Evolutionary conservation across 2,888 invertebrate species (phyloP).

Genomic region (Kuschelorhynchus macadamiae): DNA sequence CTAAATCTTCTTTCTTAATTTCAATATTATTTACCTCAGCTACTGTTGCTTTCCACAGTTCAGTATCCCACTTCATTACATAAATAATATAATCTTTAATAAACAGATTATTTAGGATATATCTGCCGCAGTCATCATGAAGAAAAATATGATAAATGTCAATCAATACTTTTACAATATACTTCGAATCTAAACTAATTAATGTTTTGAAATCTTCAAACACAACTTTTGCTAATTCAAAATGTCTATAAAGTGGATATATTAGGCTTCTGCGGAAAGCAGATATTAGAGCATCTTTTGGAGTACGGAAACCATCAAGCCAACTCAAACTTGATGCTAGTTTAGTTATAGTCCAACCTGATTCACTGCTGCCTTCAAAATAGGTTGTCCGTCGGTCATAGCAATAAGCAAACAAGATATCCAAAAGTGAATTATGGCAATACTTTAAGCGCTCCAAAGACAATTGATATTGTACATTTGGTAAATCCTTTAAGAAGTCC

Average conservation of each 20-base stretch:
- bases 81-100: slow-evolving; percentile 90
- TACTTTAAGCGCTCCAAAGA: slow-evolving; percentile 66
- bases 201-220: slow-evolving; percentile 78
- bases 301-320: slow-evolving; percentile 78
- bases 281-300: slow-evolving; percentile 75
- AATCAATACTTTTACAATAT: slow-evolving; percentile 81
- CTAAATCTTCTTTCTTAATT: slow-evolving; percentile 63
- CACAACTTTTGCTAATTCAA: slow-evolving; percentile 77
- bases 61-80: slow-evolving; percentile 78
- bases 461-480: slow-evolving; percentile 82
- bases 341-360: slow-evolving; percentile 89
- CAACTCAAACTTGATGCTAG: slow-evolving; percentile 86
- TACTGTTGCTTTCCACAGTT: slow-evolving; percentile 71
- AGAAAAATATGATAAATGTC: slow-evolving; percentile 81
- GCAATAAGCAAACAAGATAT: slow-evolving; percentile 86
- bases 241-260: slow-evolving; percentile 85
- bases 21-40: slow-evolving; percentile 69
- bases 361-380: slow-evolving; percentile 85
- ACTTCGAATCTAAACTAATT: slow-evolving; percentile 72
- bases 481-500: slow-evolving; percentile 80
- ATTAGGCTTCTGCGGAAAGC: slow-evolving; percentile 80
- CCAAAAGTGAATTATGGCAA: slow-evolving; percentile 79
- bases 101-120: slow-evolving; percentile 89
- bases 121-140: slow-evolving; percentile 73
- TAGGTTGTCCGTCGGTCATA: slow-evolving; percentile 84